Conservation (phyloP, 2,113 vertebrate genomes). For the Merops nubicus region DNA sequence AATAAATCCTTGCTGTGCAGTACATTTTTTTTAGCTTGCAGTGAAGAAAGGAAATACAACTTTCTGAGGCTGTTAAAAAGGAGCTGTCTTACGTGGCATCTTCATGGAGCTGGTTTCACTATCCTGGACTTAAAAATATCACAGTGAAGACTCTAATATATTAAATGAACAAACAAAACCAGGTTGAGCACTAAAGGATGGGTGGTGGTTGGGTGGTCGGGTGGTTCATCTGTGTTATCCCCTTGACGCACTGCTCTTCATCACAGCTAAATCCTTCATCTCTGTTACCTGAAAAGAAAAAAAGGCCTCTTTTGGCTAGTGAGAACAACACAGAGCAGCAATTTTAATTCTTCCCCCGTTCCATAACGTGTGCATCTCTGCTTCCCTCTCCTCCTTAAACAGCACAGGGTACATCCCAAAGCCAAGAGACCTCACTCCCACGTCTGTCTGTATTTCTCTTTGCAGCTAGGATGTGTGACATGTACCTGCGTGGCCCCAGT, state of each 20-base stretch:
- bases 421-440: not conserved
- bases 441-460: conserved; percentile 5
- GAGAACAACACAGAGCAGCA: not conserved
- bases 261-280: not conserved
- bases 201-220: not conserved
- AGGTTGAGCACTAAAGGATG: not conserved
- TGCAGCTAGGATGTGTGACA: conserved; percentile 94
- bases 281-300: not conserved
- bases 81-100: not conserved
- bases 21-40: not conserved
- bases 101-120: not conserved
- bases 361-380: fast-evolving
- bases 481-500: conserved; percentile 87
- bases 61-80: not conserved
- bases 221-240: not conserved
- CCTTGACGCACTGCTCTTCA: not conserved
- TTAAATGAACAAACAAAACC: not conserved
- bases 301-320: not conserved
- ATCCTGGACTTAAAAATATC: not conserved
- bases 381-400: not conserved
- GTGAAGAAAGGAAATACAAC: not conserved
- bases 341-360: too few species aligned
- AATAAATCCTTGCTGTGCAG: not conserved
- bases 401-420: fast-evolving
- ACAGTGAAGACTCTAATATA: not conserved